Conservation (phyloP, 2,888 invertebrate genomes). For the Thymelicus lineola region DNA sequence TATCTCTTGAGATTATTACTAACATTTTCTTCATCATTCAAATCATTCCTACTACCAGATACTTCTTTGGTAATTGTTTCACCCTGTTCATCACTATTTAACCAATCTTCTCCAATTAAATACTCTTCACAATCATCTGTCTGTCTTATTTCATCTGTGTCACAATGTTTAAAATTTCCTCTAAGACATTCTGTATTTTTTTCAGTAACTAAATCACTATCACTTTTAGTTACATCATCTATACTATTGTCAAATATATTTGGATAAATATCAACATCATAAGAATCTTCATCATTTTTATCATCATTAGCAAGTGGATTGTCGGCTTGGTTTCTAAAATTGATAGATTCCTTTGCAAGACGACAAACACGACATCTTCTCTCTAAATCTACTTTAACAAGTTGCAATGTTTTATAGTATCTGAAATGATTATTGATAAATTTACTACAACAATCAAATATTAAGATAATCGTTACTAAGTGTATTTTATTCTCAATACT, state of each 20-base stretch:
- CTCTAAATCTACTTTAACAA: not conserved
- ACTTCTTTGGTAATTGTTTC: not conserved
- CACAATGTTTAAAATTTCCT: not conserved
- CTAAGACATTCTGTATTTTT: not conserved
- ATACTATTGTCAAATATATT: not conserved
- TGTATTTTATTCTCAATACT: not conserved
- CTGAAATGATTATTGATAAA: not conserved
- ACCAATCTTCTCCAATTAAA: slow-evolving; percentile 7
- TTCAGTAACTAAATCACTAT: not conserved
- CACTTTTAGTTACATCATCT: not conserved
- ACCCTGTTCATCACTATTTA: not conserved
- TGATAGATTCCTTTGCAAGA: not conserved
- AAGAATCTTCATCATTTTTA: not conserved
- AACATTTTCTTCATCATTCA: not conserved
- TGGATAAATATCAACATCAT: not conserved
- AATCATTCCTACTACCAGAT: not conserved
- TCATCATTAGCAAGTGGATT: not conserved
- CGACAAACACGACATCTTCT: not conserved
- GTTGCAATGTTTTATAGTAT: not conserved
- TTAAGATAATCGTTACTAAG: no score
- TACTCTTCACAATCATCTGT: not conserved
- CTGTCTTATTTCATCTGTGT: not conserved
- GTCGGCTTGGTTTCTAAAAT: not conserved
- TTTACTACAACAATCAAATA: not conserved
- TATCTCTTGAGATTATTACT: not conserved